Evolutionary conservation across 1,140 invertebrate species (phyloP).

Genomic region (Babylonia areolata): DNA sequence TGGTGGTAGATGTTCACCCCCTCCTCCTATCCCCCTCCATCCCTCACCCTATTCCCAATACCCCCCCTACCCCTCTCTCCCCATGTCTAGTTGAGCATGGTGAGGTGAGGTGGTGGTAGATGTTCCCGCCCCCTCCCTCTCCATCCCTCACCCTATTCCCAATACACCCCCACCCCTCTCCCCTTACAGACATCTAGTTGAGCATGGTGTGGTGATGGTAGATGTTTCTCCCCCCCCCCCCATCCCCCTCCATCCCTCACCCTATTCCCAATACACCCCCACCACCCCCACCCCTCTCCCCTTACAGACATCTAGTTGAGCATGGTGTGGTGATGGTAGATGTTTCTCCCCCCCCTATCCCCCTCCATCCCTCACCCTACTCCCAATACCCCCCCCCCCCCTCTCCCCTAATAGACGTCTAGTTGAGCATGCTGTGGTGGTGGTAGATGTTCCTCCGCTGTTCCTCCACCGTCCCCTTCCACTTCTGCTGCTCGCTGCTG

Average conservation of each 20-base stretch:
- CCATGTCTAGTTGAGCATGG: slow-evolving; percentile 92
- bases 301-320: slow-evolving; percentile 84
- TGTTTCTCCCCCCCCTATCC: slow-evolving; percentile 95
- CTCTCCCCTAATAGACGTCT: slow-evolving; percentile 53
- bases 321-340: slow-evolving; percentile 98
- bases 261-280: slow-evolving; percentile 85
- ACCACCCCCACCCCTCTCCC: not conserved
- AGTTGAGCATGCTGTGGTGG: slow-evolving; percentile 98
- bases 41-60: slow-evolving; percentile 93
- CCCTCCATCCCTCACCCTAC: slow-evolving; percentile 98
- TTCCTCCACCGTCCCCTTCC: slow-evolving; percentile 97
- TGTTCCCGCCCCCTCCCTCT: slow-evolving; percentile 94
- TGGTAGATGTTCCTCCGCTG: slow-evolving; percentile 98
- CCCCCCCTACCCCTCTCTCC: not conserved
- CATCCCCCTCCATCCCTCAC: slow-evolving; percentile 97
- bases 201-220: slow-evolving; percentile 98
- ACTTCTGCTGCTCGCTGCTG: slow-evolving; percentile 96
- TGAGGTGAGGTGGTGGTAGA: slow-evolving; percentile 92
- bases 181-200: slow-evolving; percentile 81
- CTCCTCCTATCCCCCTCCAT: slow-evolving; percentile 95
- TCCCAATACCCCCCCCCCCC: slow-evolving; percentile 80
- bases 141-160: slow-evolving; percentile 98
- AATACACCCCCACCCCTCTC: not conserved
- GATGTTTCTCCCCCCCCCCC: slow-evolving; percentile 93
- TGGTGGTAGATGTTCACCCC: slow-evolving; percentile 95